Evolutionary conservation across 2,888 invertebrate genomes (phyloP).

Genomic region (Ashinkailepas kermadecensis): DNA sequence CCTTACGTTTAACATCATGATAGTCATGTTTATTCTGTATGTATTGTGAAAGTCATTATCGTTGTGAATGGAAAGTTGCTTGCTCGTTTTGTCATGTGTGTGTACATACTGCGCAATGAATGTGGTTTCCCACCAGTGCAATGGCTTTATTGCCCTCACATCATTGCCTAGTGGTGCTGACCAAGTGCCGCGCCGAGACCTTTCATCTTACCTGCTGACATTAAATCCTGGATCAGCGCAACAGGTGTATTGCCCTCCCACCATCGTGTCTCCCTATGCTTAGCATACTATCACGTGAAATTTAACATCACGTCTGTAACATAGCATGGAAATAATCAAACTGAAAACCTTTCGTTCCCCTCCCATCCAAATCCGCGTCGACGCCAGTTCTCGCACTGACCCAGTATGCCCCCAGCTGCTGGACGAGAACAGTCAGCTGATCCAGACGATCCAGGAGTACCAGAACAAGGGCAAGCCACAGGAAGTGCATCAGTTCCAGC

Average conservation of each 20-base stretch:
- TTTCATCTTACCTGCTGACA: too few species aligned
- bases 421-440: conserved; percentile 93
- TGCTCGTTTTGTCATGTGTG: too few species aligned
- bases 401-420: conserved; percentile 58
- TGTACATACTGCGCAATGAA: too few species aligned
- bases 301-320: neutral
- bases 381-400: neutral
- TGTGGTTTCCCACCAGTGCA: too few species aligned
- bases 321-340: neutral
- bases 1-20: too few species aligned
- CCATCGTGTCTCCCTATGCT: neutral
- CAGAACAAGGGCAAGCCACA: conserved; percentile 89
- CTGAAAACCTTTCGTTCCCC: neutral
- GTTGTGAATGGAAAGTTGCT: too few species aligned
- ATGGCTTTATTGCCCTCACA: neutral
- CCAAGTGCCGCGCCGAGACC: too few species aligned
- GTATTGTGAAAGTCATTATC: too few species aligned
- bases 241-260: neutral
- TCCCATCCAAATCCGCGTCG: neutral
- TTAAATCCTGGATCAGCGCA: neutral
- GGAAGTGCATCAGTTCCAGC: conserved; percentile 68
- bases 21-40: too few species aligned
- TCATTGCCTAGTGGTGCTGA: too few species aligned
- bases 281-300: neutral
- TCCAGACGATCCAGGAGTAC: conserved; percentile 93